These are phyloP conservation scores for Napeogenes sylphis DNA, from an alignment of 2,888 invertebrate species.

Conservation along the genomic window DNA sequence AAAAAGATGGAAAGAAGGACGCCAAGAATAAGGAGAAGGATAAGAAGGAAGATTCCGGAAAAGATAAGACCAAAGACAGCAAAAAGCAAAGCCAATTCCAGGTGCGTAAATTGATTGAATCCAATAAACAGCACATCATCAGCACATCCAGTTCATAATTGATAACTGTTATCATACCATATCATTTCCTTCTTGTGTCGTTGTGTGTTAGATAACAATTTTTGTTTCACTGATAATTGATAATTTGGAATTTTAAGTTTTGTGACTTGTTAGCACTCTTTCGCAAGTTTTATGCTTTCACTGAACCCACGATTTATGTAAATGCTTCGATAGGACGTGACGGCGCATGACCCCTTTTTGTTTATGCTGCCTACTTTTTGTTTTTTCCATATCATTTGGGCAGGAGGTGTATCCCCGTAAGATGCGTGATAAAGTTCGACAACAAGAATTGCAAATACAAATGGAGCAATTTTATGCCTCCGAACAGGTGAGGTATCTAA, in stretches of 20 bases:
- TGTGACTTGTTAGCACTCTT: slow-evolving; percentile 50
- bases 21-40: slow-evolving; percentile 78
- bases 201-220: slow-evolving; percentile 64
- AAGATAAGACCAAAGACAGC: slow-evolving; percentile 78
- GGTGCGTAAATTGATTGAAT: slow-evolving; percentile 59
- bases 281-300: slow-evolving; percentile 47
- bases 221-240: slow-evolving; percentile 48
- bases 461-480: slow-evolving; percentile 77
- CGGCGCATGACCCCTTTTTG: slow-evolving; percentile 73
- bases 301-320: slow-evolving; percentile 38
- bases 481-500: slow-evolving; percentile 74
- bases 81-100: slow-evolving; percentile 83
- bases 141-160: slow-evolving; percentile 70
- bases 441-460: slow-evolving; percentile 80
- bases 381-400: slow-evolving; percentile 79
- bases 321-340: slow-evolving; percentile 59
- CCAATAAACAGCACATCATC: slow-evolving; percentile 38
- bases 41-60: slow-evolving; percentile 79
- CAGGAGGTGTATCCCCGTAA: slow-evolving; percentile 89
- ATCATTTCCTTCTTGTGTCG: slow-evolving; percentile 62
- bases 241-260: slow-evolving; percentile 44
- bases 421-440: slow-evolving; percentile 88
- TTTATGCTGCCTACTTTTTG: slow-evolving; percentile 77
- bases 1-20: slow-evolving; percentile 78
- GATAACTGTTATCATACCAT: slow-evolving; percentile 43